These are phyloP conservation scores for Cotesia glomerata DNA, from an alignment of 1,140 invertebrate species.

Conservation along the genomic window DNA sequence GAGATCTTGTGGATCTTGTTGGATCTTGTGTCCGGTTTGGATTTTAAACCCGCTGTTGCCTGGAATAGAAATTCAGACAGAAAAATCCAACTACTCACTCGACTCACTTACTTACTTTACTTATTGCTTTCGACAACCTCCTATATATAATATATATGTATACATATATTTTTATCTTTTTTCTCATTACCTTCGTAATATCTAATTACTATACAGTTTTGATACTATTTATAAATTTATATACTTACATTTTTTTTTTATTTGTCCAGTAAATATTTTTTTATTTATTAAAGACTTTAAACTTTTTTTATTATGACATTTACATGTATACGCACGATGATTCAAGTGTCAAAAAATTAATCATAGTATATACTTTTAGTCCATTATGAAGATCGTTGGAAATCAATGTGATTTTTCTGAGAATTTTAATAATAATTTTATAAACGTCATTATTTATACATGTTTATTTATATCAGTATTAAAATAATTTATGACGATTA, in stretches of 20 bases:
- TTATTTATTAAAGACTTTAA: too few relatives aligned
- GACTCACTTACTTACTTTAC: neutral
- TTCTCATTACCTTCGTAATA: neutral
- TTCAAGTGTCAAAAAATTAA: too few relatives aligned
- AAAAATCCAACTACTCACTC: conserved; percentile 5
- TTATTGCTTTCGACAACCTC: neutral
- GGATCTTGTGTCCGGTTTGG: conserved; percentile 5
- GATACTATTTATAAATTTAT: neutral
- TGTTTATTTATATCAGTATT: too few relatives aligned
- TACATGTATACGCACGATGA: too few relatives aligned
- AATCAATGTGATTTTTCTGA: too few relatives aligned
- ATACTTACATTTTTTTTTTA: neutral
- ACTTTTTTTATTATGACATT: too few relatives aligned
- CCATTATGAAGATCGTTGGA: too few relatives aligned
- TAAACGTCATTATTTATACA: neutral
- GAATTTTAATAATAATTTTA: conserved; percentile 1
- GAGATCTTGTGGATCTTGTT: conserved; percentile 16
- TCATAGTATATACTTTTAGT: too few relatives aligned
- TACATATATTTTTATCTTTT: neutral
- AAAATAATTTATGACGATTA: too few relatives aligned
- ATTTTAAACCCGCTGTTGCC: conserved; percentile 11
- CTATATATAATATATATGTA: neutral
- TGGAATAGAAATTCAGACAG: conserved; percentile 21
- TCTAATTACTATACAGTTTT: neutral
- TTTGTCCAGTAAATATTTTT: too few relatives aligned